Percentiles rank a stretch among this genome's conserved stretches.
phyloP scores from a whole-genome alignment of 2,888 invertebrate species.

The Polyommatus icarus region DNA sequence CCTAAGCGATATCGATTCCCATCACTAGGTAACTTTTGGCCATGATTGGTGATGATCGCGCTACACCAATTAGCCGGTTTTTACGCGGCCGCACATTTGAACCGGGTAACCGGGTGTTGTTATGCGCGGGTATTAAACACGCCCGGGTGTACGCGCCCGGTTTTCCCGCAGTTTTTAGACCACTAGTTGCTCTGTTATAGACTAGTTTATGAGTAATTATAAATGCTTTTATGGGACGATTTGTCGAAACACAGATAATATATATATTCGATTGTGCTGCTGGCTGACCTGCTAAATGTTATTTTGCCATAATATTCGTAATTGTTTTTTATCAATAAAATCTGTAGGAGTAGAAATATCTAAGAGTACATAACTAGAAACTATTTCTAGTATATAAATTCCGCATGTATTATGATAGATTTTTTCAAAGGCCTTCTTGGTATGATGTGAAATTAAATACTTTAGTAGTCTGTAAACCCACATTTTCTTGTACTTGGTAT shows the following conservation, averaged over 20 bases:
- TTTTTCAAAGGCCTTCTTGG: too few species aligned
- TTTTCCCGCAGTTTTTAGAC: constrained; percentile 42
- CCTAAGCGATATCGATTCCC: constrained; percentile 38
- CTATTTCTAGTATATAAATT: too few species aligned
- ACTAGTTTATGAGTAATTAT: constrained; percentile 34
- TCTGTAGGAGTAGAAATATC: too few species aligned
- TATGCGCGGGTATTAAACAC: constrained; percentile 34
- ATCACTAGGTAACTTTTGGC: constrained; percentile 60
- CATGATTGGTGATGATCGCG: constrained; percentile 67
- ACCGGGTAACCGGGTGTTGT: constrained; percentile 53
- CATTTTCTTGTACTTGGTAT: too few species aligned
- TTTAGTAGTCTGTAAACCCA: too few species aligned
- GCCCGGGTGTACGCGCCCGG: constrained; percentile 35
- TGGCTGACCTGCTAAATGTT: too few species aligned
- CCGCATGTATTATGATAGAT: too few species aligned
- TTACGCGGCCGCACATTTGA: constrained; percentile 70
- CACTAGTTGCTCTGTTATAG: constrained; percentile 40
- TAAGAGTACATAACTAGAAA: too few species aligned
- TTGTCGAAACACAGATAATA: not conserved
- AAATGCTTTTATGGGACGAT: not conserved
- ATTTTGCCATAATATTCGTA: not conserved
- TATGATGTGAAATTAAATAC: too few species aligned
- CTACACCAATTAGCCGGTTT: constrained; percentile 74
- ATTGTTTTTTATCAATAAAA: too few species aligned
- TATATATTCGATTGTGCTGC: not conserved